Evolutionary conservation across 1,140 invertebrate genomes (phyloP).

Genomic region (Danaus melanippus): DNA sequence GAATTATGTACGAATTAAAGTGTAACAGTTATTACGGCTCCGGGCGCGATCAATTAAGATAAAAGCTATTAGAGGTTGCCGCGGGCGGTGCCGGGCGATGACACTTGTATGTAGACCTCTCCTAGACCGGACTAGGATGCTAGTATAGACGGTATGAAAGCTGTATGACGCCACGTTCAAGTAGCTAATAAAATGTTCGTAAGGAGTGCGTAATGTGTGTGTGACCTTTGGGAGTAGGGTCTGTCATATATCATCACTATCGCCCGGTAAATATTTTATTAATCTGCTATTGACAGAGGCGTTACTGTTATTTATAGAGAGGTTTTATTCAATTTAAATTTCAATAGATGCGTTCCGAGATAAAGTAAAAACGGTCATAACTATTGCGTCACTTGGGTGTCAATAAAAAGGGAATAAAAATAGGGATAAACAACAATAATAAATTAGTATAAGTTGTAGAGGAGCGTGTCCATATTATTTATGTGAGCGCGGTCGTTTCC

Average conservation of each 20-base stretch:
- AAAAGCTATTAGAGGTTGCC: conserved; percentile 13
- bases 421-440: conserved; percentile 4
- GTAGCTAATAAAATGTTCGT: no score
- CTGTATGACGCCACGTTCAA: no score
- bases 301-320: conserved; percentile 8
- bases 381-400: conserved; percentile 7
- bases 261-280: conserved; percentile 11
- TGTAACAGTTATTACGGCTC: no score
- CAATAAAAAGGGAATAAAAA: conserved; percentile 18
- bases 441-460: conserved; percentile 12
- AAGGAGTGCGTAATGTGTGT: no score
- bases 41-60: conserved; percentile 18
- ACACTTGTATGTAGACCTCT: conserved; percentile 9
- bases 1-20: no score
- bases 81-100: conserved; percentile 12
- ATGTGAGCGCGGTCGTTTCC: conserved; percentile 24
- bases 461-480: conserved; percentile 20
- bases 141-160: no score
- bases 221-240: no score
- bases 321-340: conserved; percentile 22
- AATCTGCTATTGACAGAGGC: conserved; percentile 6
- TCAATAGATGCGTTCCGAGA: conserved; percentile 15
- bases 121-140: not conserved
- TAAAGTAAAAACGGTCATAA: not conserved
- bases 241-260: conserved; percentile 6